Base-by-base conservation (phyloP, 1,140 invertebrate genomes). In the Oedothorax gibbosus region DNA sequence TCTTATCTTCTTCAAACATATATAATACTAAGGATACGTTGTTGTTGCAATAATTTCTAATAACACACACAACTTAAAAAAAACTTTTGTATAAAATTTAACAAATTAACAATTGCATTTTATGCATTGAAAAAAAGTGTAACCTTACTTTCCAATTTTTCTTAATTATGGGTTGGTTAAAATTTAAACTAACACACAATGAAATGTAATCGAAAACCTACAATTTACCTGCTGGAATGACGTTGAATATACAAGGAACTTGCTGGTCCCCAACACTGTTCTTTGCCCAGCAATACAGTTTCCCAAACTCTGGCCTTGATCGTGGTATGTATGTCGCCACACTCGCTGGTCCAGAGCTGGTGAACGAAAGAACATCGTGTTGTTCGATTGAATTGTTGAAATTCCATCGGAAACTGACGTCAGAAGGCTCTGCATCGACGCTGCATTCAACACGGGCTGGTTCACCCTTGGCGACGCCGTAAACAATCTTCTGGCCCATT, bases 361-460 rank as follows among this genome's bases (percentile, higher is more conserved):
- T 83, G 18, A 85, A 87, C 18, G 86, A 82, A 20, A 73, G 65
- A 56, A 87, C 77, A 66, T 88, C 86, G 12, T 87, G 62, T 15
- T 85, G 78, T 57, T 87, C 84, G 11, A 71, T 54, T 49, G 83
- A 85, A 56, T 87, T 88, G 71, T 87, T 88, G 51, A 88, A 81
- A 66, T 87, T 85, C 88, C 88, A 88, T 7, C 87, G 71, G 76
- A 88, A 88, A 12, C 95, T 90, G 87, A 92, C 91, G 1, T 95
- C 92, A 9, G 93, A 90, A 0, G 96, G 96, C 90, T 97, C 96
- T 4, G 96, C 95, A 88, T 97, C 95, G 18, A 97, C 95, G 87
- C 96, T 94, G 89, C 95, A 97, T 5, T 93, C 91, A 80, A 97
- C 94, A 86, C 92, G 93, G 15, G 94, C 93, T 7, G 92, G 92